These are phyloP conservation scores for Sebastes itinus DNA, from an alignment of 2,797 vertebrate species.

Conservation along the genomic window DNA sequence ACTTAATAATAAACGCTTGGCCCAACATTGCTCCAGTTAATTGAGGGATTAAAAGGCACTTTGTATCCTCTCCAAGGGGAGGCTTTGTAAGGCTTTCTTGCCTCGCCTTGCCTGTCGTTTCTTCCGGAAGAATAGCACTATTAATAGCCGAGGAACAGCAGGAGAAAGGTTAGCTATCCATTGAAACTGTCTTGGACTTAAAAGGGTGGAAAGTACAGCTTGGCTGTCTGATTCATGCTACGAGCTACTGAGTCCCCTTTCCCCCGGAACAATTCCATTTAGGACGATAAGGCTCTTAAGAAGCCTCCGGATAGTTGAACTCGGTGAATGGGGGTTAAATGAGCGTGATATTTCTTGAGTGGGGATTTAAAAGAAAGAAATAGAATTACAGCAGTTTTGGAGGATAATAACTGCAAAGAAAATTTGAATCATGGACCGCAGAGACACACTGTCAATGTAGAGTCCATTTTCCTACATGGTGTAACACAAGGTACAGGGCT, in stretches of 20 bases:
- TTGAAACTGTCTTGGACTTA: constrained; percentile 52
- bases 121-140: constrained; percentile 51
- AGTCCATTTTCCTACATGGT: not conserved
- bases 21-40: constrained; percentile 10
- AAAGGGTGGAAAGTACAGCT: constrained; percentile 38
- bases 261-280: not conserved
- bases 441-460: not conserved
- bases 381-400: not conserved
- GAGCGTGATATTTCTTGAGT: not conserved
- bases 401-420: not conserved
- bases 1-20: constrained; percentile 12
- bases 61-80: constrained; percentile 32
- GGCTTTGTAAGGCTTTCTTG: constrained; percentile 20
- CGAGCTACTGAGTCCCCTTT: not conserved
- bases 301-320: not conserved
- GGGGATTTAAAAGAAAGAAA: not conserved
- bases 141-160: constrained; percentile 63
- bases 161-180: constrained; percentile 66
- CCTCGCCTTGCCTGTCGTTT: constrained; percentile 25
- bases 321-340: constrained; percentile 3
- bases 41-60: constrained; percentile 29
- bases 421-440: not conserved
- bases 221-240: constrained; percentile 13
- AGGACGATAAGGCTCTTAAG: not conserved
- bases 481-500: not conserved